Evolutionary conservation across 2,888 invertebrate genomes (phyloP), one percentile per base, ranked within the genome.

Genomic region (Lasioglossum vierecki): DNA sequence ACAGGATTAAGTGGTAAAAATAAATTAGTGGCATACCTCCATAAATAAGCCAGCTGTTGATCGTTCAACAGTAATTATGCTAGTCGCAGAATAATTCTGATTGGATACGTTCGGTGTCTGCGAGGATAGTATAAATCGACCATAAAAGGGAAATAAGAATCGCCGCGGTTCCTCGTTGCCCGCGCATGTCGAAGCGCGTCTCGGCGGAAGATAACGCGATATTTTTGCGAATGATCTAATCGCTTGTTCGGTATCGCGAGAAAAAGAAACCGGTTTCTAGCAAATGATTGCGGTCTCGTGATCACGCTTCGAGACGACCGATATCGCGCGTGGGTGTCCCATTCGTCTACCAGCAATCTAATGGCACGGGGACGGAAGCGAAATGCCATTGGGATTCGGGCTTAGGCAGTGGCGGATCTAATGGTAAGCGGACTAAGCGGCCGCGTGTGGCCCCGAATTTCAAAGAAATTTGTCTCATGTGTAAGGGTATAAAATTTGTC

Each of bases 201-300:
- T 75, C 53, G 26, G 15, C 70, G 63, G 44, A 76, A 83, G 83
- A 85, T 86, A 83, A 57, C 75, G 76, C 60, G 53, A 63, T 92
- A 92, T 92, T 92, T 91, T 90, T 85, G 82, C 78, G 74, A 76
- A 82, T 90, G 92, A 92, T 85, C 89, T 88, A 92, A 92, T 74
- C 87, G 83, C 71, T 35, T 39, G 82, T 57, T 49, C n/a, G 72
- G 83, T 80, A 84, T 90, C 68, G 79, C 80, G 83, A 68, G 76
- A 81, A 26, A 83, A 68, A 76, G 80, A 81, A 90, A 91, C 90
- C 88, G 91, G 89, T 90, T 89, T 70, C 81, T 66, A 81, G 77
- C 83, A 85, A 90, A 87, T 85, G 82, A 76, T 79, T 68, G 53
- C 5, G 53, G 63, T 74, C 44, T 39, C 66, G 66, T 70, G 83